A percentile compares a stretch with the other conserved stretches of the same genome.
Conservation (phyloP, 2,113 vertebrate species). For the Scalopus aquaticus region DNA sequence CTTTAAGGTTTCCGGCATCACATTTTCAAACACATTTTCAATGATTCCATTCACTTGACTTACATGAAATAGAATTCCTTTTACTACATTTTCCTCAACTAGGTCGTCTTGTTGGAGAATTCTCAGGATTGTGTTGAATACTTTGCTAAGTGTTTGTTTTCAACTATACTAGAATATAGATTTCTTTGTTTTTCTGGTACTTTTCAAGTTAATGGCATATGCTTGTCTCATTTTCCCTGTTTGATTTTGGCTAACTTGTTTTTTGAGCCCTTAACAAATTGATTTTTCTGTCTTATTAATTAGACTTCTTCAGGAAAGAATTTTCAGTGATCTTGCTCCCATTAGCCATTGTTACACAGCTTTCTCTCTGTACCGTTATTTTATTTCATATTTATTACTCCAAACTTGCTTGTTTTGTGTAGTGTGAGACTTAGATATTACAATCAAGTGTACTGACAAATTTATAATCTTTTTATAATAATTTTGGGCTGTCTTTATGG, state of each 20-base stretch:
- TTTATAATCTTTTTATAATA: conserved; percentile 1
- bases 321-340: not conserved
- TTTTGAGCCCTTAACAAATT: conserved; percentile 6
- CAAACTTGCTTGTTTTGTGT: not conserved
- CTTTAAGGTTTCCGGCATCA: not conserved
- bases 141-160: conserved; percentile 24
- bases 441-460: not conserved
- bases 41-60: not conserved
- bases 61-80: not conserved
- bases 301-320: not conserved
- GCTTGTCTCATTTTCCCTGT: not conserved
- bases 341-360: not conserved
- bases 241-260: not conserved
- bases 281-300: not conserved
- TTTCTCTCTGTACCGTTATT: not conserved
- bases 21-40: not conserved
- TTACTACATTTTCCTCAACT: not conserved
- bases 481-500: not conserved
- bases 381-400: not conserved
- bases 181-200: not conserved
- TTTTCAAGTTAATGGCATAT: conserved; percentile 11
- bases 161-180: not conserved
- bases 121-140: not conserved
- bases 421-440: conserved; percentile 11
- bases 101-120: not conserved